Evolutionary conservation across 2,888 invertebrate species (phyloP).

Genomic region (Chymomyza caudatula): DNA sequence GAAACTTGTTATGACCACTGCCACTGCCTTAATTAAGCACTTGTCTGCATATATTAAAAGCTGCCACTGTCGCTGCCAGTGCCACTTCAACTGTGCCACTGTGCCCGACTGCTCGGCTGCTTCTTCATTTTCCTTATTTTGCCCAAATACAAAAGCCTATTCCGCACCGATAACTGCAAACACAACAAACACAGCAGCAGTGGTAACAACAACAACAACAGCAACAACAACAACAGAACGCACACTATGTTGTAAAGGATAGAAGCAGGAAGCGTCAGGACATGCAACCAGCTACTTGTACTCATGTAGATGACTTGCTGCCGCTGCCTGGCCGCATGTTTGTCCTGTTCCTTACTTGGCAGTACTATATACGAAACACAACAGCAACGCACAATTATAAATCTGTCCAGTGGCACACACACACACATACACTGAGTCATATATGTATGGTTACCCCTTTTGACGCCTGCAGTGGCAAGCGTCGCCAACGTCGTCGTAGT

Average conservation of each 20-base stretch:
- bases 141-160: slow-evolving; percentile 72
- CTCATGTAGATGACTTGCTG: slow-evolving; percentile 72
- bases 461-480: not conserved
- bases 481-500: slow-evolving; percentile 54
- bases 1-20: slow-evolving; percentile 1
- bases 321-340: slow-evolving; percentile 31
- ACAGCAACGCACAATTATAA: slow-evolving; percentile 70
- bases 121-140: slow-evolving; percentile 71
- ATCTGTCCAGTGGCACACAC: slow-evolving; percentile 64
- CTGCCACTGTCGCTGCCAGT: slow-evolving; percentile 45
- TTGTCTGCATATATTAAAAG: slow-evolving; percentile 72
- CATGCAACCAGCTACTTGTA: slow-evolving; percentile 72
- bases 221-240: slow-evolving; percentile 10
- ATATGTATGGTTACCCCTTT: slow-evolving; percentile 34
- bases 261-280: slow-evolving; percentile 67
- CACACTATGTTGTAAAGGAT: slow-evolving; percentile 44
- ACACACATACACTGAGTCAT: slow-evolving; percentile 19
- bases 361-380: slow-evolving; percentile 35
- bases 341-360: not conserved
- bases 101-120: slow-evolving; percentile 42
- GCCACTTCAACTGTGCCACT: slow-evolving; percentile 32
- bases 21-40: slow-evolving; percentile 71
- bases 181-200: slow-evolving; percentile 50
- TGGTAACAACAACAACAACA: slow-evolving; percentile 20
- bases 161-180: slow-evolving; percentile 73